A percentile compares a stretch with the other conserved stretches of the same genome.
Evolutionary conservation across 2,888 invertebrate species (phyloP).

Genomic region (Ichneumoninae sp.): DNA sequence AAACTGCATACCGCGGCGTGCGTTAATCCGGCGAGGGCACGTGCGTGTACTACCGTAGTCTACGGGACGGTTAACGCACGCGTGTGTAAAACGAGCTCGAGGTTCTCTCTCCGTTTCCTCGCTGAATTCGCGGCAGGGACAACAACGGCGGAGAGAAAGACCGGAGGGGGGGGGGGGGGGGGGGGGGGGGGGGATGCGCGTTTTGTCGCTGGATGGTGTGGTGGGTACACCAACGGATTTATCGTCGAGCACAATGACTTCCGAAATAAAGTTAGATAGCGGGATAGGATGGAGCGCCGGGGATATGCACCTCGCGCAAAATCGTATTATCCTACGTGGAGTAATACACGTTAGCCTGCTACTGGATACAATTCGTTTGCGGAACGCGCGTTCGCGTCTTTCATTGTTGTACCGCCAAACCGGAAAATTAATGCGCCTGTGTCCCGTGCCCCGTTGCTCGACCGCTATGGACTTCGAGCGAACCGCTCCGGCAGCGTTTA

Average conservation of each 20-base stretch:
- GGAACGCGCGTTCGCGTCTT: conserved; percentile 37
- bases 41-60: conserved; percentile 53
- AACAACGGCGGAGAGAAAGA: conserved; percentile 29
- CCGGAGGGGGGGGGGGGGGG: background rate
- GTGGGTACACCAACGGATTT: conserved; percentile 59
- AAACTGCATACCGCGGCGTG: conserved; percentile 64
- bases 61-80: conserved; percentile 42
- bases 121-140: conserved; percentile 35
- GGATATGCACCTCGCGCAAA: conserved; percentile 33
- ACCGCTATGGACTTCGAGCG: background rate
- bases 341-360: conserved; percentile 1
- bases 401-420: conserved; percentile 49
- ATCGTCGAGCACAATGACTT: conserved; percentile 68
- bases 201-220: conserved; percentile 60
- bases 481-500: background rate
- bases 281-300: conserved; percentile 10
- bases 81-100: conserved; percentile 47
- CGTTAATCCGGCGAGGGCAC: conserved; percentile 66
- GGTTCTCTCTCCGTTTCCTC: conserved; percentile 17
- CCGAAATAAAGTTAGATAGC: conserved; percentile 67
- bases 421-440: conserved; percentile 21
- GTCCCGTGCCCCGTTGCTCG: background rate
- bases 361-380: conserved; percentile 59
- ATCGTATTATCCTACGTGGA: conserved; percentile 57
- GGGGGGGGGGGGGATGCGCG: conserved; percentile 44